phyloP scores from a whole-genome alignment of 2,888 invertebrate genomes.

The Pollenia griseotomentosa region DNA sequence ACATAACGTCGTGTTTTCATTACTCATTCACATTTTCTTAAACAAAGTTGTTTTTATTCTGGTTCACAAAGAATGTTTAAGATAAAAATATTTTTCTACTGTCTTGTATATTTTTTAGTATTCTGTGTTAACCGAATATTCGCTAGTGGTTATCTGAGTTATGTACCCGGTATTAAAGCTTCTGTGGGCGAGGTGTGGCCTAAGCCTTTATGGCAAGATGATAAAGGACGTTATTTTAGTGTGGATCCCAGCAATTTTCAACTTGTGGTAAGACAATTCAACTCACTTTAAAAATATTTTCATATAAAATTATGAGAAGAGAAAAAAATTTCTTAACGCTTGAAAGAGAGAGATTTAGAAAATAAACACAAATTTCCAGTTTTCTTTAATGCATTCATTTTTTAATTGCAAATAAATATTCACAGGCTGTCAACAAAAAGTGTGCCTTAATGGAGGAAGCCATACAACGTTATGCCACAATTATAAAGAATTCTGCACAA shows the following conservation, averaged over 20 bases:
- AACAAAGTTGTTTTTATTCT: not conserved
- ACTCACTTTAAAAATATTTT: too few relatives aligned
- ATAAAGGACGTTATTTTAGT: constrained; percentile 84
- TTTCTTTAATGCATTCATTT: not conserved
- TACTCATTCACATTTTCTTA: constrained; percentile 7
- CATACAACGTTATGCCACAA: constrained; percentile 85
- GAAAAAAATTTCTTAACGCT: too few relatives aligned
- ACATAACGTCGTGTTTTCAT: not conserved
- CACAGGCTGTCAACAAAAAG: constrained; percentile 83
- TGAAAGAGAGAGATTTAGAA: too few relatives aligned
- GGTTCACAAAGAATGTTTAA: not conserved
- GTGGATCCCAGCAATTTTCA: constrained; percentile 85
- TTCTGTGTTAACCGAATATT: not conserved
- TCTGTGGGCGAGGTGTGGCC: constrained; percentile 88
- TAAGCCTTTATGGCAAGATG: constrained; percentile 86
- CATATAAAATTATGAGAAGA: too few relatives aligned
- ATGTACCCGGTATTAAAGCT: constrained; percentile 80
- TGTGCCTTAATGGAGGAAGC: constrained; percentile 87
- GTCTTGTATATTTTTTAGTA: constrained; percentile 6
- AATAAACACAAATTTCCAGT: not conserved
- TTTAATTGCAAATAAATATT: constrained; percentile 9
- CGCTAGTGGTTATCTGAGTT: constrained; percentile 60
- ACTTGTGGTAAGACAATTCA: constrained; percentile 83
- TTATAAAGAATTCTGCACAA: constrained; percentile 78
- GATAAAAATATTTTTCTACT: not conserved